A percentile compares a stretch with the other conserved stretches of the same genome.
These are phyloP conservation scores for Latrodectus elegans DNA, from an alignment of 2,888 invertebrate genomes.

Conservation along the genomic window DNA sequence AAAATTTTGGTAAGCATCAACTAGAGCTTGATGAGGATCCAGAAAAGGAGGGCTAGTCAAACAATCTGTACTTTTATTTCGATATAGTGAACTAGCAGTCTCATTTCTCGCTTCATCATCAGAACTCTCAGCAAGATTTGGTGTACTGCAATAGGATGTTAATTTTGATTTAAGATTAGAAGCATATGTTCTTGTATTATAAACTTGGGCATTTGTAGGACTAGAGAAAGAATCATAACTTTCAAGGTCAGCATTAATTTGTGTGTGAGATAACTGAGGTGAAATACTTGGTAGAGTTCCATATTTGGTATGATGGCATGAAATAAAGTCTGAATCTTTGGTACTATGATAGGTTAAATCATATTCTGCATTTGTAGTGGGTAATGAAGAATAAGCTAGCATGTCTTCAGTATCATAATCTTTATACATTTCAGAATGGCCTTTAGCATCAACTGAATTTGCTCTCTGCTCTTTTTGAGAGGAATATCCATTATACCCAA, in stretches of 20 bases:
- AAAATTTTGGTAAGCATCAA: slow-evolving; percentile 50
- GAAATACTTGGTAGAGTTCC: neutral
- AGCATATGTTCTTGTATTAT: neutral
- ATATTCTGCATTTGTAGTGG: slow-evolving; percentile 19
- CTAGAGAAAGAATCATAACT: neutral
- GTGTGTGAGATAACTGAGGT: neutral
- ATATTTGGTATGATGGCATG: neutral
- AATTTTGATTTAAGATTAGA: slow-evolving; percentile 13
- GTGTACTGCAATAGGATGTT: slow-evolving; percentile 56
- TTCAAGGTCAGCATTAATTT: neutral
- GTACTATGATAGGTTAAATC: slow-evolving; percentile 25
- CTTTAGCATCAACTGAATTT: slow-evolving; percentile 16
- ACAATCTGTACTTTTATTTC: slow-evolving; percentile 45
- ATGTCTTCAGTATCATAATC: slow-evolving; percentile 17
- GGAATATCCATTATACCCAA: neutral
- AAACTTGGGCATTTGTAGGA: slow-evolving; percentile 43
- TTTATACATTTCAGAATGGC: neutral
- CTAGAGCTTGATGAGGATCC: slow-evolving; percentile 47
- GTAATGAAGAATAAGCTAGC: slow-evolving; percentile 48
- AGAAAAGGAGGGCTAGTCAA: slow-evolving; percentile 49
- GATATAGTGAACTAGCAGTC: slow-evolving; percentile 17
- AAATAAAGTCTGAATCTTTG: slow-evolving; percentile 43
- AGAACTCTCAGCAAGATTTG: slow-evolving; percentile 56
- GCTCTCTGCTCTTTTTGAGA: slow-evolving; percentile 19
- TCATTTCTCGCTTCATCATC: slow-evolving; percentile 40